These are phyloP conservation scores for Vulpes lagopus DNA, from an alignment of 2,113 vertebrate species.

Conservation along the genomic window DNA sequence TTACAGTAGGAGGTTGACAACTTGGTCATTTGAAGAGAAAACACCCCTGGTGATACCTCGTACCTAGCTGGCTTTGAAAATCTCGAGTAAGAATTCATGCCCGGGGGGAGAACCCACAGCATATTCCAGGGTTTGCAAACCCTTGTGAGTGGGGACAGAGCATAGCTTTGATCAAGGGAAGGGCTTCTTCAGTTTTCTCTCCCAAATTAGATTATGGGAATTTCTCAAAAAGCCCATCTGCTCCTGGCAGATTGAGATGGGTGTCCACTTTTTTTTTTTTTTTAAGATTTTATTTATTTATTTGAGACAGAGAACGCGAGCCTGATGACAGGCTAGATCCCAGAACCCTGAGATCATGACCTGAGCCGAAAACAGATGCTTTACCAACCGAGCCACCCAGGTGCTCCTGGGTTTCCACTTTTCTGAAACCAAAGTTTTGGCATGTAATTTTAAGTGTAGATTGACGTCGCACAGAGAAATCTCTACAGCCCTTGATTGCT, in stretches of 20 bases:
- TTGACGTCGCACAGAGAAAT: not conserved
- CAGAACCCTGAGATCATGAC: too few relatives aligned
- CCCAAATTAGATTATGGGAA: not conserved
- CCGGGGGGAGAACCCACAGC: not conserved
- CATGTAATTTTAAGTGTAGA: not conserved
- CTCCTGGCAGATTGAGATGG: not conserved
- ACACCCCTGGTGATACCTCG: rapidly evolving
- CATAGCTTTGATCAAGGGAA: not conserved
- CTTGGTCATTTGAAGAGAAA: not conserved
- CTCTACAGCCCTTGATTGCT: not conserved
- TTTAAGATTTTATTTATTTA: too few relatives aligned
- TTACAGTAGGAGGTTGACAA: not conserved
- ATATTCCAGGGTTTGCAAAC: not conserved
- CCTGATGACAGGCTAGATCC: too few relatives aligned
- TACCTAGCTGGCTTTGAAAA: not conserved
- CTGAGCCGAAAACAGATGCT: too few relatives aligned
- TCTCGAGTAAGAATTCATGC: not conserved
- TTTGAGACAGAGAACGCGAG: too few relatives aligned
- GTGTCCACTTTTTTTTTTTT: too few relatives aligned
- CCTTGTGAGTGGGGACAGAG: not conserved
- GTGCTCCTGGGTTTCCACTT: not conserved
- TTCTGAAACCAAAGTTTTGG: not conserved
- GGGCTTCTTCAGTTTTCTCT: not conserved
- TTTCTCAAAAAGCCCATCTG: not conserved
- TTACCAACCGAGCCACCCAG: too few relatives aligned